Evolutionary conservation across 2,113 vertebrate genomes (phyloP).

Genomic region (Paedocypris sp.): DNA sequence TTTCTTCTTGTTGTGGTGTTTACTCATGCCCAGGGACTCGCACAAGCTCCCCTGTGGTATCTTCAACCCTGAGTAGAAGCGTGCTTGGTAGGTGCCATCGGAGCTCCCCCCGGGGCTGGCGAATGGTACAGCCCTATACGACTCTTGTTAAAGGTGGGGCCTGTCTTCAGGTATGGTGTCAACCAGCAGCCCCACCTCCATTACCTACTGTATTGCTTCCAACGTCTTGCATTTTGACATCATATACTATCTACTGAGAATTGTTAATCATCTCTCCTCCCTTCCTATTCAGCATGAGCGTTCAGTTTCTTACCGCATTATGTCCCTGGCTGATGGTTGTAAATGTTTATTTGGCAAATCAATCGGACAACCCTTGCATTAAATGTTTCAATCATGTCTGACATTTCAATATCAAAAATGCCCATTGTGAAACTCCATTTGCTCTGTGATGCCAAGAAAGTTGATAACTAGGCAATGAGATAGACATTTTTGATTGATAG

Average conservation of each 20-base stretch:
- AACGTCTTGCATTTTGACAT: not conserved
- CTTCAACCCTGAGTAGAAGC: conserved; percentile 38
- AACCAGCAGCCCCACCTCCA: conserved; percentile 29
- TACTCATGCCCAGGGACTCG: conserved; percentile 28
- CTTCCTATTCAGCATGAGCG: no score
- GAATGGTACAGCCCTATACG: conserved; percentile 38
- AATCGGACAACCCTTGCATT: no score
- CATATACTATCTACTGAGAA: not conserved
- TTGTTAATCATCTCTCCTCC: not conserved
- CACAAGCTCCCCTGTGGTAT: conserved; percentile 37
- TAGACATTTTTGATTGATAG: no score
- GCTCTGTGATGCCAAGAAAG: no score
- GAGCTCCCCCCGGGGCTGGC: conserved; percentile 36
- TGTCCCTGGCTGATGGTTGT: no score
- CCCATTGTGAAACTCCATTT: no score
- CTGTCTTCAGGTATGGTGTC: conserved; percentile 34
- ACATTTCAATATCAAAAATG: no score
- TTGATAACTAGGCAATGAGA: no score
- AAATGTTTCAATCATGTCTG: no score
- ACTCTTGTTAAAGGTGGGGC: conserved; percentile 44
- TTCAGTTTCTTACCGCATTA: no score
- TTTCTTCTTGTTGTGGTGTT: conserved; percentile 27
- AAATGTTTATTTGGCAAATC: no score
- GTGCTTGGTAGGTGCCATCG: conserved; percentile 36
- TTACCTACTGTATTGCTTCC: not conserved